Evolutionary conservation across 2,888 invertebrate species (phyloP), one percentile per base, ranked within the genome.

Genomic region (Phyllotreta striolata): DNA sequence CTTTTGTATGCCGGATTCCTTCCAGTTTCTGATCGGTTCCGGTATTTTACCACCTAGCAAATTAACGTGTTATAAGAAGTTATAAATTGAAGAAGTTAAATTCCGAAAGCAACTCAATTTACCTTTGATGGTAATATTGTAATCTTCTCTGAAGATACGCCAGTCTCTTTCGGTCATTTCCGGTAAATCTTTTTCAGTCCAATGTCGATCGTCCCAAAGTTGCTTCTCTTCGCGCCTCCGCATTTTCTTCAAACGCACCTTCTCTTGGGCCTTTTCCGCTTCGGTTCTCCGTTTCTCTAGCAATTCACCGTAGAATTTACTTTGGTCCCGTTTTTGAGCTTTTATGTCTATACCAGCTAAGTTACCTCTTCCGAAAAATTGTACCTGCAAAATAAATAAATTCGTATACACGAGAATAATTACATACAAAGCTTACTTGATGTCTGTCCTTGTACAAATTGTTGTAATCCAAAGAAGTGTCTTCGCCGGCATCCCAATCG

Each of bases 101-200:
- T n/a, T 43, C 12, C 5, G 4, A 10, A 9, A 14, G 43, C 41
- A 41, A 44, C 10, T n/a, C n/a, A n/a, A n/a, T n/a, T n/a, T 61
- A 79, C 87, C 97, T 83, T 99, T 99, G 66, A 98, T 94, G 2
- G 96, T 93, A 58, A 99, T 98, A 79, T 96, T 99, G 81, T 97
- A 99, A 83, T 99, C 99, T 82, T 99, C 99, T 69, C 98, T 88
- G 81, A 99, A 99, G 76, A 99, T 99, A 81, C 99, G 89, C 99
- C 99, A 99, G 84, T 99, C 99, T 74, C 99, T 87, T 80, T 99
- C 98, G 0, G 94, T 95, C 99, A 99, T 99, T 82, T 98, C 97
- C 56, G 90, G 89, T 0, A 91, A 83, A 7, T 90, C 90, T 80
- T 99, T 99, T 77, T 98, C 97, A 3, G 94, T 92, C 99, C 99